These are phyloP conservation scores for Hippocampus zosterae DNA, from an alignment of 2,113 vertebrate species.

Conservation along the genomic window DNA sequence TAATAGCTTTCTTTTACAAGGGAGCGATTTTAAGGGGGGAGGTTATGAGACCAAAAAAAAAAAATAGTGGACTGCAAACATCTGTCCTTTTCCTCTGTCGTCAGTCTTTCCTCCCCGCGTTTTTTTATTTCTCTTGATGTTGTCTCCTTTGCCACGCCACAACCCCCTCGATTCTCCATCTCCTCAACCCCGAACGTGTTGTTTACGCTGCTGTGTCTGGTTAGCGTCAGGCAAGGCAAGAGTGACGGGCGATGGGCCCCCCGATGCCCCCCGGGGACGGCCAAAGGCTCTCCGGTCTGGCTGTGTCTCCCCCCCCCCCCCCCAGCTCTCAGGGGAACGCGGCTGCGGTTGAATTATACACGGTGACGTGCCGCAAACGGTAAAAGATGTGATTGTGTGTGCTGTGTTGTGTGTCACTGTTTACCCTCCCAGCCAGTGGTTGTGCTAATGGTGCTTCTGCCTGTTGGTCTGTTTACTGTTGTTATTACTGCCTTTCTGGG, in stretches of 20 bases:
- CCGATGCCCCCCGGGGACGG: slow-evolving; percentile 38
- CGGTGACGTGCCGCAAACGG: slow-evolving; percentile 27
- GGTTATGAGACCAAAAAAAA: slow-evolving; percentile 74
- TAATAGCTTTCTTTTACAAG: slow-evolving; percentile 81
- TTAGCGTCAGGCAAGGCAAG: slow-evolving; percentile 55
- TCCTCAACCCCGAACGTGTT: slow-evolving; percentile 26
- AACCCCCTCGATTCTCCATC: not conserved
- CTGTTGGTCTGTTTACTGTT: slow-evolving; percentile 66
- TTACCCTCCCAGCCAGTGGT: slow-evolving; percentile 48
- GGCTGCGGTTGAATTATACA: not conserved
- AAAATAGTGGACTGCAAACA: slow-evolving; percentile 2
- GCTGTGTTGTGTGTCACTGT: slow-evolving; percentile 50
- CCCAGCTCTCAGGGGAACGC: slow-evolving; percentile 1
- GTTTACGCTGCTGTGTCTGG: slow-evolving; percentile 62
- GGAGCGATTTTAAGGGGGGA: slow-evolving; percentile 50
- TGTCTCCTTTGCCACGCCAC: slow-evolving; percentile 25
- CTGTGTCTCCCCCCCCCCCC: not conserved
- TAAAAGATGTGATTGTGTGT: slow-evolving; percentile 23
- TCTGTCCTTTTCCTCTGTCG: slow-evolving; percentile 8
- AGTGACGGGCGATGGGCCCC: slow-evolving; percentile 50
- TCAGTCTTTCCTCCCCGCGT: not conserved
- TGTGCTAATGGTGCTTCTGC: slow-evolving; percentile 57
- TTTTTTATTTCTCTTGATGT: slow-evolving; percentile 25
- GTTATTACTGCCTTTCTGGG: slow-evolving; percentile 48
- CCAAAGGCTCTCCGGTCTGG: slow-evolving; percentile 44